Evolutionary conservation across 2,888 invertebrate genomes (phyloP), one percentile per base, ranked within the genome.

Genomic region (Melinaea marsaeus): DNA sequence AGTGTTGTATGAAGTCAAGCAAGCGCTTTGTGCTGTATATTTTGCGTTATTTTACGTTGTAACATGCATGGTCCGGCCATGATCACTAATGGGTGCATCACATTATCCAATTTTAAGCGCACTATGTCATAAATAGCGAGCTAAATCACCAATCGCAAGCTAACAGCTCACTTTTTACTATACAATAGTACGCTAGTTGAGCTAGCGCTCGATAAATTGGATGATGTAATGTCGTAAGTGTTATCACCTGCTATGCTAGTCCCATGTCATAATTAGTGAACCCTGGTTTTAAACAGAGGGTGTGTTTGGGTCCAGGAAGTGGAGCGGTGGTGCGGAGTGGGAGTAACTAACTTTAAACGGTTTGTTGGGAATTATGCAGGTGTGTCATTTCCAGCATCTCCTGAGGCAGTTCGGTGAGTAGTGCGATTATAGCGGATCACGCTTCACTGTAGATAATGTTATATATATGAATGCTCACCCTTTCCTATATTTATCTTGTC

Each of bases 341-440:
- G 74, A 77, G 74, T 84, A 79, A 78, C 82, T 86, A 81, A 79
- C 82, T 85, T 83, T 82, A 79, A 80, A 80, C 76, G 77, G 82
- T 85, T 83, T 79, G 81, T 80, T 84, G 79, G 82, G 85, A 79
- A 90, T 84, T 83, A 91, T 91, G 91, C 91, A 91, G 85, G 91
- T 91, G 85, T 91, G 91, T 87, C 91, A 91, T 90, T 91, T 91
- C 90, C 91, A 91, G 83, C 91, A 91, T 75, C 90, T 91, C 66
- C 77, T 91, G 77, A 84, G 91, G 80, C 91, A 90, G 83, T 88
- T 91, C 83, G 91, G 91, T 91, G 85, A 91, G 91, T 91, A 82
- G 72, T 73, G 78, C 74, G 77, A 71, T 74, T 76, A 76, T 70
- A 66, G 68, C 73, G 69, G 70, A 65, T 71, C 72, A 72, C 71